phyloP scores from a whole-genome alignment of 2,113 vertebrate genomes.

The Ictidomys tridecemlineatus region DNA sequence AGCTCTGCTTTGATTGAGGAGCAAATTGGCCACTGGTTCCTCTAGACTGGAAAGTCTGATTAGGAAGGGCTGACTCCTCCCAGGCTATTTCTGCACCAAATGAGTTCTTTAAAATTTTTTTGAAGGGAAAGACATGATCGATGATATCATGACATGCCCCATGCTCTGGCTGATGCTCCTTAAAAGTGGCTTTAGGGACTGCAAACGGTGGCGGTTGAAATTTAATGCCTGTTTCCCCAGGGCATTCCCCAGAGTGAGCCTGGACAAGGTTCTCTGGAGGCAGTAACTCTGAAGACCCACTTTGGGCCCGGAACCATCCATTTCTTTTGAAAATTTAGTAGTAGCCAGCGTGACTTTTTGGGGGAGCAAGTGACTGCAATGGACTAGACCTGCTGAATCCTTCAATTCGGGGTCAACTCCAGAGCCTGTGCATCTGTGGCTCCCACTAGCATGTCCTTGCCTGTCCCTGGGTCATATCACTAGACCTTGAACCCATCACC shows the following conservation, averaged over 20 bases:
- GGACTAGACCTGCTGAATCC: background rate
- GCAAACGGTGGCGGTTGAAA: background rate
- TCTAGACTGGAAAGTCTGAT: background rate
- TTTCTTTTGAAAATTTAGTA: background rate
- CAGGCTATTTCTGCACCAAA: constrained; percentile 55
- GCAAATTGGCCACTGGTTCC: background rate
- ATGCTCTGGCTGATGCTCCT: background rate
- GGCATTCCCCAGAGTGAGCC: background rate
- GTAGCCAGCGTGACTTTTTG: background rate
- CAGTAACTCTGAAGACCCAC: background rate
- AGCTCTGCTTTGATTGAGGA: background rate
- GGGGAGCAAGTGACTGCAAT: no score
- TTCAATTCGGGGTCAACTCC: background rate
- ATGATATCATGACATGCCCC: background rate
- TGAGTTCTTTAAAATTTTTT: background rate
- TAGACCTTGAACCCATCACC: accelerated
- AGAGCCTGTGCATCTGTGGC: accelerated
- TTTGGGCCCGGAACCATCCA: background rate
- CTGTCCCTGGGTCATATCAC: background rate
- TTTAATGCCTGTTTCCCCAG: background rate
- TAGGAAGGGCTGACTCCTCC: background rate
- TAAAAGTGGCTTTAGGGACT: background rate
- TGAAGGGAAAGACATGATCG: constrained; percentile 18
- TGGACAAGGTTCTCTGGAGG: background rate
- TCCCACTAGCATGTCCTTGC: background rate